A percentile compares a stretch with the other conserved stretches of the same genome.
Conservation (phyloP, 2,888 invertebrate species). For the Hybos culiciformis region DNA sequence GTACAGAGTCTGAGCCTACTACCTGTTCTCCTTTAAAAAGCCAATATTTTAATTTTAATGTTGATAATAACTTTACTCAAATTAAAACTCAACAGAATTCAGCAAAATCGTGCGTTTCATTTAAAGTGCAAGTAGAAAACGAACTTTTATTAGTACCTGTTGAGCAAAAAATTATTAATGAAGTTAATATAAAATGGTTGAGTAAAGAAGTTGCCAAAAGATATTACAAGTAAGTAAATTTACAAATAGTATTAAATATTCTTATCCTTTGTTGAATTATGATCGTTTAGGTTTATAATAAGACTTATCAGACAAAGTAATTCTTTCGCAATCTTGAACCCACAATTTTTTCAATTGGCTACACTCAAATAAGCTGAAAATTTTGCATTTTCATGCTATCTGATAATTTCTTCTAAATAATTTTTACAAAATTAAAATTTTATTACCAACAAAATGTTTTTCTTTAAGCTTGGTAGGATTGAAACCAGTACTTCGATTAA, state of each 20-base stretch:
- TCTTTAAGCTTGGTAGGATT: constrained; percentile 49
- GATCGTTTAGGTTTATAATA: too few species aligned
- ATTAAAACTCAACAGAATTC: constrained; percentile 34
- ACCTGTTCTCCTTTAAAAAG: constrained; percentile 17
- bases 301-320: too few species aligned
- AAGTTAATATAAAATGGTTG: constrained; percentile 62
- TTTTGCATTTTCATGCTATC: too few species aligned
- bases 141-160: constrained; percentile 57
- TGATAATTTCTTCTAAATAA: too few species aligned
- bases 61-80: constrained; percentile 16
- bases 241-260: too few species aligned
- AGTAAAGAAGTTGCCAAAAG: constrained; percentile 62
- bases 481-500: constrained; percentile 57
- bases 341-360: too few species aligned
- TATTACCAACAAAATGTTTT: constrained; percentile 1
- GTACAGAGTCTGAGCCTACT: constrained; percentile 37
- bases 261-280: too few species aligned
- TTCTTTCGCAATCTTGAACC: too few species aligned
- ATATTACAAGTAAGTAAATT: constrained; percentile 52
- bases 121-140: constrained; percentile 55
- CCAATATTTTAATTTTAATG: constrained; percentile 20
- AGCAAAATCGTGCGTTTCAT: constrained; percentile 40
- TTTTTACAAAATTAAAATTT: not conserved
- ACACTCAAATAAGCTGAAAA: too few species aligned
- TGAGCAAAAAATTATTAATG: constrained; percentile 45